Percentiles rank a stretch among this genome's conserved stretches.
phyloP scores from a whole-genome alignment of 2,888 invertebrate species.

The Tipula helvola region DNA sequence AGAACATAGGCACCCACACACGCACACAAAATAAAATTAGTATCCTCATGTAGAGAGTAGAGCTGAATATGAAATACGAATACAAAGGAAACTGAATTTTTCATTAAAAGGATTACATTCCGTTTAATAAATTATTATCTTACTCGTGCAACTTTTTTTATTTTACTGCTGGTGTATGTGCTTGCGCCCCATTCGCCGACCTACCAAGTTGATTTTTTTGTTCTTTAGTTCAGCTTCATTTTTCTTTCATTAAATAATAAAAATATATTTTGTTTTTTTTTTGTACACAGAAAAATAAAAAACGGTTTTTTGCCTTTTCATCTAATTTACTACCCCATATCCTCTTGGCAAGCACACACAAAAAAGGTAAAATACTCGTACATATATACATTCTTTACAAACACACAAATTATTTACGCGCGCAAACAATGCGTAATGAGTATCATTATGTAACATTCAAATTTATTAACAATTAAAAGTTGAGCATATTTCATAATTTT shows the following conservation, averaged over 20 bases:
- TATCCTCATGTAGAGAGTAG: neutral
- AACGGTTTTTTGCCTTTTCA: neutral
- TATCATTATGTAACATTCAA: neutral
- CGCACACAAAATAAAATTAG: neutral
- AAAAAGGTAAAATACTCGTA: neutral
- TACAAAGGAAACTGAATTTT: neutral
- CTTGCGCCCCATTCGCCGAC: neutral
- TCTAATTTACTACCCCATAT: neutral
- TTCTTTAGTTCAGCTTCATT: neutral
- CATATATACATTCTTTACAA: neutral
- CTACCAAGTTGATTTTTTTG: neutral
- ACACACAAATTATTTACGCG: neutral
- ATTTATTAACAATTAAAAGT: neutral
- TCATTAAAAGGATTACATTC: conserved; percentile 4
- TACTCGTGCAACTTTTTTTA: neutral
- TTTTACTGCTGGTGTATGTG: neutral
- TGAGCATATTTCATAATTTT: neutral
- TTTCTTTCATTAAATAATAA: neutral
- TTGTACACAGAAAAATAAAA: neutral
- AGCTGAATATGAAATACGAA: neutral
- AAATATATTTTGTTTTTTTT: neutral
- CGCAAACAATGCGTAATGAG: neutral
- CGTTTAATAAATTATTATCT: neutral
- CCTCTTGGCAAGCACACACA: neutral
- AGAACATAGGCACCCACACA: neutral